phyloP scores from a whole-genome alignment of 2,113 vertebrate genomes.

The Colinus virginianus region DNA sequence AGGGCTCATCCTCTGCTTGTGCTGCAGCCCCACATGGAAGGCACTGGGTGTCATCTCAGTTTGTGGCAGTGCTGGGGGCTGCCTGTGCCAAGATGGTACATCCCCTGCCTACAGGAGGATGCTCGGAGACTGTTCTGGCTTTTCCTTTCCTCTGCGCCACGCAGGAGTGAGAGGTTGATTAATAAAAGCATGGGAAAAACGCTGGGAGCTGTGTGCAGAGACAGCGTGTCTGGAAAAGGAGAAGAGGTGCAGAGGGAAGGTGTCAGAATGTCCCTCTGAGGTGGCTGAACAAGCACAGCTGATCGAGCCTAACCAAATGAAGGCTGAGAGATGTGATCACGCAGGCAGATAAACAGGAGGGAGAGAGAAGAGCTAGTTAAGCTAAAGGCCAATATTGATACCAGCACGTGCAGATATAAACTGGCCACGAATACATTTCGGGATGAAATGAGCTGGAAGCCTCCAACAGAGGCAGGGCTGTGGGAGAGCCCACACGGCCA shows the following conservation, averaged over 20 bases:
- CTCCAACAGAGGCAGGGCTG: not conserved
- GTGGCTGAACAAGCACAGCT: fast-evolving
- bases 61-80: not conserved
- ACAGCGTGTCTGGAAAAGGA: not conserved
- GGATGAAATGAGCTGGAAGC: conserved; percentile 27
- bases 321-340: conserved; percentile 1
- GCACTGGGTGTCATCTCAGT: too few species aligned
- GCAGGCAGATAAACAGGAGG: not conserved
- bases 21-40: not conserved
- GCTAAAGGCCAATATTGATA: not conserved
- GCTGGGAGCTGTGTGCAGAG: not conserved
- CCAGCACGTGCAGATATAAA: conserved; percentile 11
- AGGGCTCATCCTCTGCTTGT: too few species aligned
- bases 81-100: not conserved
- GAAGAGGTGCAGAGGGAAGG: not conserved
- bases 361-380: not conserved
- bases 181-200: not conserved
- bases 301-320: not conserved
- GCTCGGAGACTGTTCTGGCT: not conserved
- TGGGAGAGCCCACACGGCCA: conserved; percentile 4
- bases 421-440: conserved; percentile 37
- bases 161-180: fast-evolving
- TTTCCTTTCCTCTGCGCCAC: not conserved
- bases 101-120: not conserved
- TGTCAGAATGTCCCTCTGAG: not conserved